phyloP scores from a whole-genome alignment of 2,113 vertebrate species.

The Clarias macrocephalus region DNA sequence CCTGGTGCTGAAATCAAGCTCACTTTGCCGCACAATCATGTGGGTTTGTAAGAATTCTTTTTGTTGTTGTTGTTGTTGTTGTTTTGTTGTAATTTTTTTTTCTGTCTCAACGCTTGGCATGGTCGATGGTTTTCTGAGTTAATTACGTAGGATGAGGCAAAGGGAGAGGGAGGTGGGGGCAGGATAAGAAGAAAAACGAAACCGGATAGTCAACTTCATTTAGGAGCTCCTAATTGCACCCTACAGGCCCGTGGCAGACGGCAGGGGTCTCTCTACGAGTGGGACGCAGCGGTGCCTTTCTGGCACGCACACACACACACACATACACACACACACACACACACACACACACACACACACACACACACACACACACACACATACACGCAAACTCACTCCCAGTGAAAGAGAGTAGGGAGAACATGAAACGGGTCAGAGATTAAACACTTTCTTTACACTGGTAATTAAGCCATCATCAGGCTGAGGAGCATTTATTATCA shows the following conservation, averaged over 20 bases:
- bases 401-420: constrained; percentile 44
- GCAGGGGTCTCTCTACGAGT: constrained; percentile 49
- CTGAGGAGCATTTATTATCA: constrained; percentile 54
- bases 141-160: constrained; percentile 50
- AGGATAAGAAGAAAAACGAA: constrained; percentile 50
- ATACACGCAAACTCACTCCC: constrained; percentile 35
- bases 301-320: constrained; percentile 27
- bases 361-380: constrained; percentile 1
- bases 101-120: constrained; percentile 24
- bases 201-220: constrained; percentile 57
- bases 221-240: constrained; percentile 59
- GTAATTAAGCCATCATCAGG: constrained; percentile 56
- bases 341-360: constrained; percentile 27
- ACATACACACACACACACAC: constrained; percentile 16
- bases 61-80: constrained; percentile 23
- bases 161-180: constrained; percentile 40
- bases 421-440: constrained; percentile 60
- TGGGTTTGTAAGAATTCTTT: constrained; percentile 18
- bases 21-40: constrained; percentile 13
- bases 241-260: constrained; percentile 53
- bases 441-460: constrained; percentile 60
- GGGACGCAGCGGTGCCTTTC: constrained; percentile 52
- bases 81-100: neutral
- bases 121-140: constrained; percentile 47
- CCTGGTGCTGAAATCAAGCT: neutral